Conservation (phyloP, 2,113 vertebrate genomes). For the Ranitomeya imitator region DNA sequence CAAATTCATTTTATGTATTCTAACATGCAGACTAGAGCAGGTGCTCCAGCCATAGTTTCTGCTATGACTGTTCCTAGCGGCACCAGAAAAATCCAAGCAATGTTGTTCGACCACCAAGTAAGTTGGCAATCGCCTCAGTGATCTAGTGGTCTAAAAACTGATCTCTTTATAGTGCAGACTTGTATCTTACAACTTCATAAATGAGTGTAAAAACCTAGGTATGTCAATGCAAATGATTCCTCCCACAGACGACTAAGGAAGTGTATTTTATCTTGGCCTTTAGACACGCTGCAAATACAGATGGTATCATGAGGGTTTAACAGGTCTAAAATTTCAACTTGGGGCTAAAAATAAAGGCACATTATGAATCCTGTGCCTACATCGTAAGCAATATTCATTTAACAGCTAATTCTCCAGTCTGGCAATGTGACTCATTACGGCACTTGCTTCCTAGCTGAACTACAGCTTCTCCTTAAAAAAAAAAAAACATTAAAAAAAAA, state of each 20-base stretch:
- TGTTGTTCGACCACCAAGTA: constrained; percentile 6
- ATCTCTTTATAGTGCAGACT: neutral
- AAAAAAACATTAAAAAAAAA: neutral
- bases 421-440: constrained; percentile 63
- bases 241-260: constrained; percentile 58
- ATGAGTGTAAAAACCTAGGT: constrained; percentile 38
- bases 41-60: neutral
- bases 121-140: neutral
- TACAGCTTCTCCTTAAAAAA: neutral
- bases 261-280: constrained; percentile 70
- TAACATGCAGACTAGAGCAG: neutral
- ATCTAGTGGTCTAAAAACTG: neutral
- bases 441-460: constrained; percentile 3
- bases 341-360: constrained; percentile 91
- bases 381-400: constrained; percentile 79
- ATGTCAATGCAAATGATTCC: constrained; percentile 42
- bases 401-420: constrained; percentile 59
- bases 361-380: constrained; percentile 84
- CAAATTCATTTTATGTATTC: neutral
- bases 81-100: neutral
- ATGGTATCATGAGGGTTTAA: constrained; percentile 78
- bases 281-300: constrained; percentile 81
- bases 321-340: constrained; percentile 86
- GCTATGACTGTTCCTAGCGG: neutral
- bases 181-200: constrained; percentile 32